These are phyloP conservation scores for Mesodorylaimus sp. DNA, from an alignment of 2,888 invertebrate genomes.

Conservation along the genomic window DNA sequence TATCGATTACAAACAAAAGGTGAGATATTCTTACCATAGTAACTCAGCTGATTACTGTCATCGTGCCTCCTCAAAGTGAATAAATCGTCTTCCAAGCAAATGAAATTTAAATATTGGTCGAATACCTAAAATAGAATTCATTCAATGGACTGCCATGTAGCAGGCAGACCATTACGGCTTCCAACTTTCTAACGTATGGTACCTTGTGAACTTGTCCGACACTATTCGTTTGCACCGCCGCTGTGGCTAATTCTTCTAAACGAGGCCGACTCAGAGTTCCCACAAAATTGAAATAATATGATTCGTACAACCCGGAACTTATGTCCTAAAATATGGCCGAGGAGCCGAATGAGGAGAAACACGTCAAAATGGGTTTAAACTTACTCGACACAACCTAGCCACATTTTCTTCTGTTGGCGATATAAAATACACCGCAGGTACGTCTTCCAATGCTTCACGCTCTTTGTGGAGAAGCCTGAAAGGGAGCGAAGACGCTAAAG, in stretches of 20 bases:
- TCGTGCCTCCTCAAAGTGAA: slow-evolving; percentile 61
- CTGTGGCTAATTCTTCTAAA: slow-evolving; percentile 80
- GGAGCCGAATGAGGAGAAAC: slow-evolving; percentile 1
- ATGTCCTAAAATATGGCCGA: slow-evolving; percentile 35
- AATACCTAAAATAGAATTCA: slow-evolving; percentile 46
- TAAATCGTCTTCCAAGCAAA: slow-evolving; percentile 89
- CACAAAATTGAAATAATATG: slow-evolving; percentile 87
- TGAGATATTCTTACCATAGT: slow-evolving; percentile 51
- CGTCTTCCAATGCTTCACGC: slow-evolving; percentile 68
- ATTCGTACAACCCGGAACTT: slow-evolving; percentile 64
- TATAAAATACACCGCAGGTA: slow-evolving; percentile 94
- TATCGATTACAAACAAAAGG: not conserved
- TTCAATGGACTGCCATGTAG: no score
- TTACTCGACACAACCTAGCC: slow-evolving; percentile 52
- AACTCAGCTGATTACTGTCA: slow-evolving; percentile 70
- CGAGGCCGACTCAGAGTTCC: slow-evolving; percentile 67
- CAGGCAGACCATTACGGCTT: not conserved
- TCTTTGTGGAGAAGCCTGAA: slow-evolving; percentile 32
- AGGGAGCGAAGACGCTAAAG: slow-evolving; percentile 4
- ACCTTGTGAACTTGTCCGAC: slow-evolving; percentile 60
- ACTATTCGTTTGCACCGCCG: slow-evolving; percentile 70
- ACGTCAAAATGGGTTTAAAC: not conserved
- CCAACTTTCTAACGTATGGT: no score
- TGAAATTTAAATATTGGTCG: slow-evolving; percentile 96
- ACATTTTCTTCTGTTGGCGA: slow-evolving; percentile 88